These are phyloP conservation scores for Diplodus puntazzo DNA, from an alignment of 2,797 vertebrate genomes.

Conservation along the genomic window DNA sequence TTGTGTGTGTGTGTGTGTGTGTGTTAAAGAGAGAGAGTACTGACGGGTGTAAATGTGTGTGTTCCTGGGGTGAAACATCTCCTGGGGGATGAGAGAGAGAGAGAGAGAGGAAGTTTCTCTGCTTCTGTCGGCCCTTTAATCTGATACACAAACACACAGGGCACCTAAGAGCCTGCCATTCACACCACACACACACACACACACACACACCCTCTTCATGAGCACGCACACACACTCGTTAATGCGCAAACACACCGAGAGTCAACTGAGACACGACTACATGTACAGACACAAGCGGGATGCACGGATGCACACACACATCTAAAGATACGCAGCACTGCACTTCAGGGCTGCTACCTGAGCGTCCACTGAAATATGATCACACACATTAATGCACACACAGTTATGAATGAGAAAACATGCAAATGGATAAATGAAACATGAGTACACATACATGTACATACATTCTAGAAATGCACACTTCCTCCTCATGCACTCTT, in stretches of 20 bases:
- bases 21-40: slow-evolving; percentile 10
- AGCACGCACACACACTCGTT: slow-evolving; percentile 39
- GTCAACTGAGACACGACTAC: slow-evolving; percentile 26
- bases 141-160: slow-evolving; percentile 76
- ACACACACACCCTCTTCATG: slow-evolving; percentile 14
- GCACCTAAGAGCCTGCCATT: slow-evolving; percentile 72
- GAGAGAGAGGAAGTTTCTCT: slow-evolving; percentile 67
- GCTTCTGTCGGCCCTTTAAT: slow-evolving; percentile 72
- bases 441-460: slow-evolving; percentile 17
- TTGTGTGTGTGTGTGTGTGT: slow-evolving; percentile 32
- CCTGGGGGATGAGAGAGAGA: slow-evolving; percentile 25
- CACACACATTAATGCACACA: slow-evolving; percentile 14
- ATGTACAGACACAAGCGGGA: background rate
- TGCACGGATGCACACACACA: background rate
- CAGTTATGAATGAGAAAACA: slow-evolving; percentile 26
- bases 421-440: slow-evolving; percentile 43
- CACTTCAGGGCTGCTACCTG: background rate
- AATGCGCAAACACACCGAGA: slow-evolving; percentile 50
- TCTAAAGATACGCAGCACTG: background rate
- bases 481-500: slow-evolving; percentile 36
- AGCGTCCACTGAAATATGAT: slow-evolving; percentile 15
- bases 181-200: slow-evolving; percentile 50
- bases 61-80: slow-evolving; percentile 57
- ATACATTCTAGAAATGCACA: slow-evolving; percentile 28
- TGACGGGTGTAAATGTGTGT: slow-evolving; percentile 62